Evolutionary conservation across 2,888 invertebrate species (phyloP), one percentile per base, ranked within the genome.

Genomic region (Erebia palarica): DNA sequence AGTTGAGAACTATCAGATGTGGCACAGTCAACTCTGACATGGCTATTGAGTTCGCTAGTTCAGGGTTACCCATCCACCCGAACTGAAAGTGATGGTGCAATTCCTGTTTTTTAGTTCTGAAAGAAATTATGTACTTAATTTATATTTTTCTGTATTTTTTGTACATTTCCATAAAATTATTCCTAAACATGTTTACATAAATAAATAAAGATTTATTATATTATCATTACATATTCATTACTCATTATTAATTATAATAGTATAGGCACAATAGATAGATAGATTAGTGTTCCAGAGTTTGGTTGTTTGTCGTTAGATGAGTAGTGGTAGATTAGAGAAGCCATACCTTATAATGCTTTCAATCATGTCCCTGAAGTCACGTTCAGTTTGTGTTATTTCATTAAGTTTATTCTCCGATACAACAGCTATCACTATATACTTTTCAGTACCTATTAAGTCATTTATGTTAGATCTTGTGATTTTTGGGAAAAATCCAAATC

Each of bases 61-160:
- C 97, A 3, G 97, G 96, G 76, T 95, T 96, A 0, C 97, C 98
- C 87, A 98, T 96, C 99, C 99, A 99, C 55, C 98, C 98, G 92
- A 99, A 99, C 89, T 99, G 99, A 84, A 97, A 98, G 78, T 94
- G 89, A 86, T 95, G 94, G 82, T 98, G 97, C 79, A 97, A 97
- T 76, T 96, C 96, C 55, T 96, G 95, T 72, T 97, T 95, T 84
- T 84, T 84, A 75, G 86, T 86, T 74, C 93, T 92, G 79, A 21
- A 81, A 86, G 47, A 47, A 47, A 47, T 47, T 13, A 13, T 47
- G 13, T 13, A 47, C 13, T 47, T 47, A 13, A 47, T 47, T 47
- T 3, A 36, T 36, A 27, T 27, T 0, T 36, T 36, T 36, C 36
- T 36, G 36, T 36, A 36, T 36, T 5, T 36, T 7, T 36, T 36